Base-by-base conservation (phyloP, 2,888 invertebrate genomes). In the Tortricodes alternella region DNA sequence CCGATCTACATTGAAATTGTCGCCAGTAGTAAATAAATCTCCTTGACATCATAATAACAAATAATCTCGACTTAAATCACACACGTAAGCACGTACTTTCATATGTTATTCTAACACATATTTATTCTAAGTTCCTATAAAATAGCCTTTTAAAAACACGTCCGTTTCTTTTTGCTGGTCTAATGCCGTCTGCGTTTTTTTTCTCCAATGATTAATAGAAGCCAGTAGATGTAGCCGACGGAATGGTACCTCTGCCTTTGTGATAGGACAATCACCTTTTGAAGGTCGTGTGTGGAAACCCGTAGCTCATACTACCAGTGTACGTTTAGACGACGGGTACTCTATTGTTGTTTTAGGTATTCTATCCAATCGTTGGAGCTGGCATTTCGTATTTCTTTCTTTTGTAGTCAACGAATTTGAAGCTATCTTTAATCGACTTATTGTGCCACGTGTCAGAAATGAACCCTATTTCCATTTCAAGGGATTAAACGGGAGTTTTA, bases 221-320 rank as follows among this genome's bases (percentile, higher is more conserved):
- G 62, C 61, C 58, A 41, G 60, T 49, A 56, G 60, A 63, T 59
- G 51, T 41, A 34, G 48, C 41, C 39, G 19, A 27, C 32, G 35
- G 19, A 39, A 43, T 43, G 35, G 49, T 44, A 50, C 60, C 65
- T 60, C 67, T 63, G 68, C 64, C 67, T 78, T 78, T 77, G 78
- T 78, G 64, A 64, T 64, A 67, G 80, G 77, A 64, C 80, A 71
- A 74, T 80, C 74, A 79, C 76, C 79, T 76, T 68, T 52, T 56
- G 60, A 58, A 63, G 78, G 79, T 75, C 76, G 75, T 72, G 72
- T 70, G 57, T 53, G 64, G 50, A 53, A 53, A 51, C 44, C 18
- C 38, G 46, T 46, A 46, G 39, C 46, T 38, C 39, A 39, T 35
- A 44, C 43, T 41, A 41, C 41, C 23, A 23, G 18, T 24, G 13